phyloP scores from a whole-genome alignment of 2,113 vertebrate species.

The Leuciscus idus region DNA sequence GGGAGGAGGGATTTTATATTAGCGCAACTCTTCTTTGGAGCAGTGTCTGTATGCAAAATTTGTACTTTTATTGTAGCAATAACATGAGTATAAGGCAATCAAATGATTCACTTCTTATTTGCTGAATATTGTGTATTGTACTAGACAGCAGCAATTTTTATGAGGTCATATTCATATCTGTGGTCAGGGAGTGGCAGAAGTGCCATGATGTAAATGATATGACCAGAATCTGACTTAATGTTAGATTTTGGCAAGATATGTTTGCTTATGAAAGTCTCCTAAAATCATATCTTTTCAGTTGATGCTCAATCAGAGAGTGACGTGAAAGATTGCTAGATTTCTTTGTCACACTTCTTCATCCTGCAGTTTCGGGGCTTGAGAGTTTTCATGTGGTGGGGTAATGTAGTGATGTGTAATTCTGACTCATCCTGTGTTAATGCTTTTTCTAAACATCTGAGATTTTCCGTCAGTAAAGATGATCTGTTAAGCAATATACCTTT shows the following conservation, averaged over 20 bases:
- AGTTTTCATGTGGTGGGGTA: constrained; percentile 37
- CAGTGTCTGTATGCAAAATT: background rate
- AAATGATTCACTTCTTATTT: background rate
- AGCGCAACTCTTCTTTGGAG: background rate
- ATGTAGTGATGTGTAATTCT: constrained; percentile 13
- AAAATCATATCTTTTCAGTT: background rate
- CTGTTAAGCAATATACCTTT: background rate
- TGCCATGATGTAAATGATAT: background rate
- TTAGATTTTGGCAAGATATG: background rate
- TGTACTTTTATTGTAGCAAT: background rate
- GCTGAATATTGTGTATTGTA: background rate
- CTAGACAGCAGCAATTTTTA: background rate
- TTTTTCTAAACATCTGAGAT: constrained; percentile 41
- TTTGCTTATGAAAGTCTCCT: background rate
- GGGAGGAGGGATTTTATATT: constrained; percentile 7
- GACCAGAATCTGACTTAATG: background rate
- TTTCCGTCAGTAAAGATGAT: constrained; percentile 23
- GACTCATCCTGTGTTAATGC: constrained; percentile 27
- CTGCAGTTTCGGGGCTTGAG: constrained; percentile 13
- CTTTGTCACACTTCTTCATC: constrained; percentile 31
- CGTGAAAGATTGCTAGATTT: constrained; percentile 1
- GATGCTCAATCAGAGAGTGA: background rate
- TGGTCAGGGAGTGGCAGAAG: background rate
- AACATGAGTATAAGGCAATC: background rate
- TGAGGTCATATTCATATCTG: constrained; percentile 14